These are phyloP conservation scores for Eristalis tenax DNA, from an alignment of 2,888 invertebrate species.

Conservation along the genomic window DNA sequence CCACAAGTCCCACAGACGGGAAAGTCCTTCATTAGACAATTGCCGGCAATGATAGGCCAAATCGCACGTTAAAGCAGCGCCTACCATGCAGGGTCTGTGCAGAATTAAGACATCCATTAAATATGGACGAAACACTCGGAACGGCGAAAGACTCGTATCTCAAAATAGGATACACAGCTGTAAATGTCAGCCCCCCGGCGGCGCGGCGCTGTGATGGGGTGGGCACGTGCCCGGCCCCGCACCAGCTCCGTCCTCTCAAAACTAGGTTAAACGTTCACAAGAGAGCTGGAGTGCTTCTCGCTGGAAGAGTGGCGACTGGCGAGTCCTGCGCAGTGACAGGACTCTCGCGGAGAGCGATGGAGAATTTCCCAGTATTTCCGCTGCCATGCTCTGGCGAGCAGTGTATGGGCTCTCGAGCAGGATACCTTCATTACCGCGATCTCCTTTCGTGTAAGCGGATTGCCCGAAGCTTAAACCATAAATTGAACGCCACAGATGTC, in stretches of 20 bases:
- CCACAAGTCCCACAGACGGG: neutral
- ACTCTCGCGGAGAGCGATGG: neutral
- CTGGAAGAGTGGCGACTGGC: slow-evolving; percentile 21
- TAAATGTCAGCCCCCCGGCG: slow-evolving; percentile 50
- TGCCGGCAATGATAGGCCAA: slow-evolving; percentile 30
- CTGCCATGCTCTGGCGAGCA: neutral
- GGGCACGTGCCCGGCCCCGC: neutral
- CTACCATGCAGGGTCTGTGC: neutral
- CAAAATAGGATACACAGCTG: slow-evolving; percentile 56
- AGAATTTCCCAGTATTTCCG: slow-evolving; percentile 55
- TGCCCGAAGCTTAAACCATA: slow-evolving; percentile 52
- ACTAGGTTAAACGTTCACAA: slow-evolving; percentile 63
- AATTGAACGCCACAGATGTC: slow-evolving; percentile 34
- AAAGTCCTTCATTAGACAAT: slow-evolving; percentile 30
- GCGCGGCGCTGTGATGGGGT: neutral
- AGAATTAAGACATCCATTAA: slow-evolving; percentile 47
- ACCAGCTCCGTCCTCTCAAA: slow-evolving; percentile 22
- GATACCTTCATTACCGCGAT: slow-evolving; percentile 51
- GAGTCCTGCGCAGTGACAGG: slow-evolving; percentile 28
- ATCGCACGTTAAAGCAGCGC: neutral
- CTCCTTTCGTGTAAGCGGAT: slow-evolving; percentile 55
- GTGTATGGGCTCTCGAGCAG: neutral
- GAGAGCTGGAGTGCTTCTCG: slow-evolving; percentile 21
- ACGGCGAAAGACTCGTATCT: slow-evolving; percentile 3
- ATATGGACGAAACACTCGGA: slow-evolving; percentile 32